phyloP scores from a whole-genome alignment of 2,113 vertebrate species.

The Chaetops frenatus region DNA sequence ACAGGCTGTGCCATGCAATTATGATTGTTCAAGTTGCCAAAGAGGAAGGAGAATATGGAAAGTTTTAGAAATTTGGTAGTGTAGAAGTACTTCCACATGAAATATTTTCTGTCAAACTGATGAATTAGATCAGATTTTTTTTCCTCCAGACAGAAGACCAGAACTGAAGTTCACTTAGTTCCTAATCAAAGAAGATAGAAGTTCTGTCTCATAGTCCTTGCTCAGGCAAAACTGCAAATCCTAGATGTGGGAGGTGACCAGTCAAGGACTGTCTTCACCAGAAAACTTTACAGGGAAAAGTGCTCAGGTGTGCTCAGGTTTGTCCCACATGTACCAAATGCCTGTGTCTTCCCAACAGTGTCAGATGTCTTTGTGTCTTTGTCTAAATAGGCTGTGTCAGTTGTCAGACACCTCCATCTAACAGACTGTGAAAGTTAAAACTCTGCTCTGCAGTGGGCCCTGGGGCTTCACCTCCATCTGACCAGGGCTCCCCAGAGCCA shows the following conservation, averaged over 20 bases:
- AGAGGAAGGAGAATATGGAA: not conserved
- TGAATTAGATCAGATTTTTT: not conserved
- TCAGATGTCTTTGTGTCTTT: accelerated
- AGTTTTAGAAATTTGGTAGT: not conserved
- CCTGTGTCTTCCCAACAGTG: not conserved
- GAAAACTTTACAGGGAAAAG: not conserved
- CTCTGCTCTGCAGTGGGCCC: accelerated
- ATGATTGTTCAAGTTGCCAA: not conserved
- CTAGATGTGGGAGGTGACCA: not conserved
- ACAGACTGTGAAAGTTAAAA: not conserved
- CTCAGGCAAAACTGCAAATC: not conserved
- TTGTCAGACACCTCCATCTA: not conserved
- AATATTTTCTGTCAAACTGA: not conserved
- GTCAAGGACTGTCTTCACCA: not conserved
- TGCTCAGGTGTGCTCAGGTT: not conserved
- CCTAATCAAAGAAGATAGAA: not conserved
- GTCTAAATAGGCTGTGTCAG: not conserved
- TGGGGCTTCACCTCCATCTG: accelerated
- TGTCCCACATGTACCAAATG: not conserved
- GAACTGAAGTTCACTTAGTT: not conserved
- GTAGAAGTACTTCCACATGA: not conserved
- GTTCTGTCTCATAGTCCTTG: not conserved
- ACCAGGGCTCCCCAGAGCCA: accelerated
- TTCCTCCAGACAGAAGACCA: not conserved
- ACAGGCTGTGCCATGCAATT: not conserved